Conservation (phyloP, 2,113 vertebrate genomes). For the Neopipo cinnamomea region DNA sequence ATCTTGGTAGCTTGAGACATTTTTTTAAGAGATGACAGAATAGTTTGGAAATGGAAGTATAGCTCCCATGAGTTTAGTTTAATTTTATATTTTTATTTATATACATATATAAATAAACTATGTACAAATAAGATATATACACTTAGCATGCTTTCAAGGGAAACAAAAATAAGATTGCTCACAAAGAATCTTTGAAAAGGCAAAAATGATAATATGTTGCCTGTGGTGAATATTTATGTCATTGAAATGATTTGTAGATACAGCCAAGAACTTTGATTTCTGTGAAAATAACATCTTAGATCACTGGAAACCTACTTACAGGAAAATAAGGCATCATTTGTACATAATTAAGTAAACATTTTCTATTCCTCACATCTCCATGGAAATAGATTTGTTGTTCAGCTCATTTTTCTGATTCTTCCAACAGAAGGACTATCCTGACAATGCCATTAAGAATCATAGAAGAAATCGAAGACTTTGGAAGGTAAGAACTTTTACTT, state of each 20-base stretch:
- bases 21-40: background rate
- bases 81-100: background rate
- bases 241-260: background rate
- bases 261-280: background rate
- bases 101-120: background rate
- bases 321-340: background rate
- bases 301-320: background rate
- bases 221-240: background rate
- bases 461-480: background rate
- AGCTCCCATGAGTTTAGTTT: background rate
- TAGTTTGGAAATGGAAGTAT: background rate
- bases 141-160: background rate
- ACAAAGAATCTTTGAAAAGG: background rate
- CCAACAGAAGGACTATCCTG: background rate
- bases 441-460: background rate
- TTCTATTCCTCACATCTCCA: background rate
- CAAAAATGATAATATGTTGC: background rate
- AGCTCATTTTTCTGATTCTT: background rate
- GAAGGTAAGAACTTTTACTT: background rate
- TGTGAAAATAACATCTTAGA: background rate
- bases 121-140: background rate
- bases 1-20: background rate
- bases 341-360: background rate
- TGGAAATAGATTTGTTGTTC: slow-evolving; percentile 17
- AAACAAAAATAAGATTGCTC: background rate